These are phyloP conservation scores for Cricetomys ansorgei DNA, from an alignment of 2,113 vertebrate genomes.

Conservation along the genomic window DNA sequence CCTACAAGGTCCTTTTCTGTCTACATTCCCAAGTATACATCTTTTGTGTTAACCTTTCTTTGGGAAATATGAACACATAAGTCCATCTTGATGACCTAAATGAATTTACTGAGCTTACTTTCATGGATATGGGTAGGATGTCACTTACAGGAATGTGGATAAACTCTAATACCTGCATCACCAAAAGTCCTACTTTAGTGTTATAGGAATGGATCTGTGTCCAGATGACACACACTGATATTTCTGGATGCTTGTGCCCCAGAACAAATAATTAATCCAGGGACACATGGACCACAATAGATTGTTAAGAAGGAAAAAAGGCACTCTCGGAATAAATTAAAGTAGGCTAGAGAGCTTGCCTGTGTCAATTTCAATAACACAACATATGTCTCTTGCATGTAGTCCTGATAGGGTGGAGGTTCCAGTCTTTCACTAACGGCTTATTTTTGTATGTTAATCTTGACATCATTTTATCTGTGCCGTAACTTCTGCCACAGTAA, in stretches of 20 bases:
- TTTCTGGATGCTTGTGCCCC: background rate
- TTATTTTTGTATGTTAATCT: background rate
- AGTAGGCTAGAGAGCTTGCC: background rate
- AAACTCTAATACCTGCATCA: no score
- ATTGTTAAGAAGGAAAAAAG: background rate
- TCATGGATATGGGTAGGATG: background rate
- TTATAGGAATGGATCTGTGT: background rate
- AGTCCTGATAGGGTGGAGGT: background rate
- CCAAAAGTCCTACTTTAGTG: background rate
- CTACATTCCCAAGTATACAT: background rate
- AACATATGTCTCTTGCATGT: background rate
- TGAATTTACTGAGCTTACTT: background rate
- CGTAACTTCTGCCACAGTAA: background rate
- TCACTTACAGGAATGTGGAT: background rate
- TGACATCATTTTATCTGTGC: background rate
- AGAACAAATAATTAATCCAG: background rate
- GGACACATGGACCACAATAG: background rate
- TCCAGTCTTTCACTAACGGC: background rate
- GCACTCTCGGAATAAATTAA: background rate
- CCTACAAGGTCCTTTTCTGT: background rate
- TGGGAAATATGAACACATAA: background rate
- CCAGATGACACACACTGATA: background rate
- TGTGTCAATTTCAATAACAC: background rate
- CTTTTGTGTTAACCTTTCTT: background rate
- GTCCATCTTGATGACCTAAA: background rate